Conservation (phyloP, 2,888 invertebrate species). For the Eudemis profundana region DNA sequence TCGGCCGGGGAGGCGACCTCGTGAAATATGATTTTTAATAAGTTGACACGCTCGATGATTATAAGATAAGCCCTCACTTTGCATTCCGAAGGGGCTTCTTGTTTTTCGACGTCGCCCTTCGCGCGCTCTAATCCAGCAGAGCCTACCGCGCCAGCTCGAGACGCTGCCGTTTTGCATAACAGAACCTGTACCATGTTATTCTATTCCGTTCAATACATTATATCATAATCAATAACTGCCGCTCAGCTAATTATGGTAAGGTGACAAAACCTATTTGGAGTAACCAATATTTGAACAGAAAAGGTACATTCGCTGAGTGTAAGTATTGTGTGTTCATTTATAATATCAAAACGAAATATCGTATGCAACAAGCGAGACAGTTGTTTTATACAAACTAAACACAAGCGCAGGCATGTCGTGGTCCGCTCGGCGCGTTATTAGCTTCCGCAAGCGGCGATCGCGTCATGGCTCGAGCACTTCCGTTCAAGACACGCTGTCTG, state of each 20-base stretch:
- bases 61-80: constrained; percentile 85
- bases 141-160: constrained; percentile 61
- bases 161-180: constrained; percentile 55
- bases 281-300: background rate
- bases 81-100: constrained; percentile 79
- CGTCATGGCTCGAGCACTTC: constrained; percentile 64
- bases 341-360: constrained; percentile 5
- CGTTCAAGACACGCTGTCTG: constrained; percentile 34
- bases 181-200: constrained; percentile 58
- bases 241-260: background rate
- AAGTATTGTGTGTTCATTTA: background rate
- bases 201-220: constrained; percentile 46
- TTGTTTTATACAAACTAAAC: constrained; percentile 33
- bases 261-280: background rate
- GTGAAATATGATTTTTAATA: constrained; percentile 86
- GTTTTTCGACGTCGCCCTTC: constrained; percentile 73
- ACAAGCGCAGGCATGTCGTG: constrained; percentile 44
- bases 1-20: constrained; percentile 62
- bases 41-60: constrained; percentile 85
- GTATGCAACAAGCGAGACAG: constrained; percentile 27
- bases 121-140: constrained; percentile 71
- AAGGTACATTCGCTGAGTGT: background rate
- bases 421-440: constrained; percentile 68
- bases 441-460: constrained; percentile 67
- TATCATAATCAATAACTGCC: constrained; percentile 14